A percentile compares a stretch with the other conserved stretches of the same genome.
Conservation (phyloP, 23 tunicate genomes). For the Diplosoma virens region DNA sequence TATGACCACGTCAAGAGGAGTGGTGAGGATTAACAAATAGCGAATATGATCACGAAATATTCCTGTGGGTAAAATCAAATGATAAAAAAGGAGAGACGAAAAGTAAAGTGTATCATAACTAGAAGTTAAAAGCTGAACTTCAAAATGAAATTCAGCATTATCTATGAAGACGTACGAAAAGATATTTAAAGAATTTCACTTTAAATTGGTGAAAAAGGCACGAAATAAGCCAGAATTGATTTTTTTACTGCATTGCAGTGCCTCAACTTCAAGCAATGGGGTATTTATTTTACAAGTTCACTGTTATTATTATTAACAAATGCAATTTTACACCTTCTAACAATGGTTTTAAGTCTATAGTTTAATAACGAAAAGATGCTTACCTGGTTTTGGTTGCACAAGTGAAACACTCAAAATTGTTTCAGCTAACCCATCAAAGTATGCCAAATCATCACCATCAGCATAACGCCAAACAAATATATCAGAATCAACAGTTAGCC, state of each 20-base stretch:
- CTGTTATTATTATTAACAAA: background rate
- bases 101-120: no score
- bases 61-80: no score
- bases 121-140: no score
- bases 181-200: no score
- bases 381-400: constrained; percentile 91
- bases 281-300: background rate
- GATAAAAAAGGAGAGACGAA: no score
- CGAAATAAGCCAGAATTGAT: no score
- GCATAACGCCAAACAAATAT: constrained; percentile 95
- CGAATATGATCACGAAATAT: constrained; percentile 87
- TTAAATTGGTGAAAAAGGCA: no score
- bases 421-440: constrained; percentile 93
- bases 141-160: no score
- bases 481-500: constrained; percentile 98
- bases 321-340: background rate
- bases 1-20: constrained; percentile 81
- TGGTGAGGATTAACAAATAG: constrained; percentile 89
- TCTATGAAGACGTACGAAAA: no score
- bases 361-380: background rate
- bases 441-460: constrained; percentile 94
- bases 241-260: no score
- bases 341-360: background rate
- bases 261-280: no score
- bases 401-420: constrained; percentile 87